Conservation (phyloP, 2,113 vertebrate genomes). For the Theristicus caerulescens region DNA sequence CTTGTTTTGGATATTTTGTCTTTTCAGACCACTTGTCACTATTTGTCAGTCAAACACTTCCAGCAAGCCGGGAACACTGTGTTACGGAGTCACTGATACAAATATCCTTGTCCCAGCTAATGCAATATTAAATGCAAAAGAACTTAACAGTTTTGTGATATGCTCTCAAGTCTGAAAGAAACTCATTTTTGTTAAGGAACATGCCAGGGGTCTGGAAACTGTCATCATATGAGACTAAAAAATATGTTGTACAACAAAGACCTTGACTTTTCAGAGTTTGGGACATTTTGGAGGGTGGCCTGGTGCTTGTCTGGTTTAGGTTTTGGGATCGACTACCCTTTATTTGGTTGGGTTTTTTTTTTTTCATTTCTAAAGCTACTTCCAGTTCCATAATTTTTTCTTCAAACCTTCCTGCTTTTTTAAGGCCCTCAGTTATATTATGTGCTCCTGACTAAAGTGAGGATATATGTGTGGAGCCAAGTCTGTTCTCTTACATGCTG, state of each 20-base stretch:
- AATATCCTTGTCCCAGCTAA: slow-evolving; percentile 47
- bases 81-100: not conserved
- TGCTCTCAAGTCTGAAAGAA: slow-evolving; percentile 49
- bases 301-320: not conserved
- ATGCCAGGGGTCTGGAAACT: slow-evolving; percentile 36
- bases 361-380: not conserved
- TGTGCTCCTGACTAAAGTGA: not conserved
- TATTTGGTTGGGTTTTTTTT: not conserved
- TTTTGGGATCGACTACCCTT: not conserved
- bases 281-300: not conserved
- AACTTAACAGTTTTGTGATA: not conserved
- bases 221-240: slow-evolving; percentile 4
- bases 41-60: not conserved
- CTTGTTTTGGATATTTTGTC: slow-evolving; percentile 2
- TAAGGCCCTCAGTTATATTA: not conserved
- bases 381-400: not conserved
- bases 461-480: not conserved
- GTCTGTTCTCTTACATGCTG: not conserved
- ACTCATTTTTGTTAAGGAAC: slow-evolving; percentile 39
- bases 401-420: not conserved
- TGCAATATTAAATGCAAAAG: slow-evolving; percentile 34
- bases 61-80: slow-evolving; percentile 26
- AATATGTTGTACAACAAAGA: slow-evolving; percentile 14
- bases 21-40: slow-evolving; percentile 3
- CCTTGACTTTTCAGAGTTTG: slow-evolving; percentile 11